Conservation (phyloP, 2,113 vertebrate species). For the Tenebrosternarchus preto region DNA sequence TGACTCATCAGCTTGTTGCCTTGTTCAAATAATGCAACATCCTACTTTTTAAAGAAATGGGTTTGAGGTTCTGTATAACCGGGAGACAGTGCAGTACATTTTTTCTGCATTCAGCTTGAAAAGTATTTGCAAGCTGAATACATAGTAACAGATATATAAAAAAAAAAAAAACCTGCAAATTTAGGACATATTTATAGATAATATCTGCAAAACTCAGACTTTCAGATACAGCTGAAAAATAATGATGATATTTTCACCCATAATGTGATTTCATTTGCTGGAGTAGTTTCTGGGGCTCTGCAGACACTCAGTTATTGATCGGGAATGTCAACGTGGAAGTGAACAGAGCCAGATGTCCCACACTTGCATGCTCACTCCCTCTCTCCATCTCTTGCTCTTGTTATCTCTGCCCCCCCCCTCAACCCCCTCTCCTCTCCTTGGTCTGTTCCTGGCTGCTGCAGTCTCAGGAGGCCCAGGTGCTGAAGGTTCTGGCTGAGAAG, state of each 20-base stretch:
- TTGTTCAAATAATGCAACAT: not conserved
- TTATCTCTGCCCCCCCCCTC: no score
- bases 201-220: no score
- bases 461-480: conserved; percentile 84
- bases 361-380: not conserved
- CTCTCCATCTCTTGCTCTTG: not conserved
- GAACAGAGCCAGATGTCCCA: conserved; percentile 6
- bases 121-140: not conserved
- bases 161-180: no score
- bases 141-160: no score
- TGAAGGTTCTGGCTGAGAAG: conserved; percentile 84
- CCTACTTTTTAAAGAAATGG: not conserved
- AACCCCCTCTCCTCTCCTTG: not conserved
- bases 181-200: no score
- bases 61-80: not conserved
- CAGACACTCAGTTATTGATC: conserved; percentile 28
- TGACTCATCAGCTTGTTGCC: conserved; percentile 2
- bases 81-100: not conserved
- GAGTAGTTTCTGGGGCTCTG: conserved; percentile 1
- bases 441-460: conserved; percentile 25
- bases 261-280: not conserved
- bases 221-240: not conserved
- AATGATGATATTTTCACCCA: not conserved
- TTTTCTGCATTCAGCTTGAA: no score
- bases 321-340: not conserved